Evolutionary conservation across 92 coral and sea anemone species (phyloP).

Genomic region (Palythoa heliodiscus): DNA sequence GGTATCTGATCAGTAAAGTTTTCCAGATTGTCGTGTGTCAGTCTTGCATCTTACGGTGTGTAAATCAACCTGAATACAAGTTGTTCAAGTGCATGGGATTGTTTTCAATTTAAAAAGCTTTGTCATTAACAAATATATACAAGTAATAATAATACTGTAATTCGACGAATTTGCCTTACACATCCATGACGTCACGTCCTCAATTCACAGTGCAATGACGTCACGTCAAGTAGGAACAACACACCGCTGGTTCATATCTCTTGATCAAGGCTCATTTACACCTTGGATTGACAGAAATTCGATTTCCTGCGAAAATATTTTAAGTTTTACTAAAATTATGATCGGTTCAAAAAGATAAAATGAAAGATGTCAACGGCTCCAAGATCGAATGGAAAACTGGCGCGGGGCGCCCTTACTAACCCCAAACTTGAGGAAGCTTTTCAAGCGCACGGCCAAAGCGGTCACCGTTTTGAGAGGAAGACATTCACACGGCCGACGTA

Average conservation of each 20-base stretch:
- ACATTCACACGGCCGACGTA: constrained; percentile 88
- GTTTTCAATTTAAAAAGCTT: too few species aligned
- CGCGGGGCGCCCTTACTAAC: constrained; percentile 61
- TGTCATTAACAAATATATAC: too few species aligned
- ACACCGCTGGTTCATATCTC: constrained; percentile 29
- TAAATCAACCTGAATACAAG: too few species aligned
- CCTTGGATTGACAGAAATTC: not conserved
- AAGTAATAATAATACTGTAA: too few species aligned
- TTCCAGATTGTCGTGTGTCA: too few species aligned
- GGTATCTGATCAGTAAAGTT: too few species aligned
- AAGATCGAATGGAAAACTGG: constrained; percentile 18
- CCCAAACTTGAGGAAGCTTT: constrained; percentile 82
- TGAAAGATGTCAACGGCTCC: constrained; percentile 24
- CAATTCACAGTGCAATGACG: not conserved
- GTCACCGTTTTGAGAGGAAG: constrained; percentile 84
- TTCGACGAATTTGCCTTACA: not conserved
- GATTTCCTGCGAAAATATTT: not conserved
- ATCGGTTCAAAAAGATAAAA: not conserved
- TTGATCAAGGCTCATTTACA: constrained; percentile 3
- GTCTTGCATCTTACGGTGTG: too few species aligned
- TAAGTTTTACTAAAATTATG: constrained; percentile 12
- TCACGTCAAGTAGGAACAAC: not conserved
- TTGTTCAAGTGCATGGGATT: too few species aligned
- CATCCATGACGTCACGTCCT: not conserved
- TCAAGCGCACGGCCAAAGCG: constrained; percentile 93